Conservation (phyloP, 2,888 invertebrate genomes). For the Lasioglossum leucozonium region DNA sequence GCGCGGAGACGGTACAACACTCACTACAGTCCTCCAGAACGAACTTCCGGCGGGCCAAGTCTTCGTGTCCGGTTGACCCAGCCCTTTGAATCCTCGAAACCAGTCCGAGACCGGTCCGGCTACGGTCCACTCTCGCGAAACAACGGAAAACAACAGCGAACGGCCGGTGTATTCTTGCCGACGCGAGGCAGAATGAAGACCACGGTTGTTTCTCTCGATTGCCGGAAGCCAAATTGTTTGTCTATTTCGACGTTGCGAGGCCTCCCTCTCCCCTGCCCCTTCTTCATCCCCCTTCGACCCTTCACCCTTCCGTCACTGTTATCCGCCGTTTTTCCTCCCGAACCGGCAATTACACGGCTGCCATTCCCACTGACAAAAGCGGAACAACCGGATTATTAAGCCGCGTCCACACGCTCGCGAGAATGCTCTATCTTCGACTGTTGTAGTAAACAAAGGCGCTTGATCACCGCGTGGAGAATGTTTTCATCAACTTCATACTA, state of each 20-base stretch:
- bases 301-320: not conserved
- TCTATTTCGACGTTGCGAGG: not conserved
- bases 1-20: not conserved
- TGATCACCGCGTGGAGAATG: not conserved
- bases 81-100: not conserved
- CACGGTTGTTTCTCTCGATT: not conserved
- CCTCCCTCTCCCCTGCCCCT: not conserved
- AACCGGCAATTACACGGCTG: not conserved
- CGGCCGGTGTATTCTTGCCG: not conserved
- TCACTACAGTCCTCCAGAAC: not conserved
- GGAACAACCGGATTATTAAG: slow-evolving; percentile 32
- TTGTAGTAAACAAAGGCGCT: not conserved
- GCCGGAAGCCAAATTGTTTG: slow-evolving; percentile 1
- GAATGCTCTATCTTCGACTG: not conserved
- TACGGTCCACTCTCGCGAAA: not conserved
- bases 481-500: not conserved
- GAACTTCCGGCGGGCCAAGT: not conserved
- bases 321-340: not conserved
- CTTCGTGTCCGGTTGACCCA: not conserved
- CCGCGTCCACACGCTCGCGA: not conserved
- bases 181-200: not conserved
- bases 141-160: not conserved
- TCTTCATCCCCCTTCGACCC: not conserved
- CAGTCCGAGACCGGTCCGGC: not conserved
- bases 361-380: not conserved